Conservation (phyloP, 1,140 invertebrate species). For the Limonius californicus region DNA sequence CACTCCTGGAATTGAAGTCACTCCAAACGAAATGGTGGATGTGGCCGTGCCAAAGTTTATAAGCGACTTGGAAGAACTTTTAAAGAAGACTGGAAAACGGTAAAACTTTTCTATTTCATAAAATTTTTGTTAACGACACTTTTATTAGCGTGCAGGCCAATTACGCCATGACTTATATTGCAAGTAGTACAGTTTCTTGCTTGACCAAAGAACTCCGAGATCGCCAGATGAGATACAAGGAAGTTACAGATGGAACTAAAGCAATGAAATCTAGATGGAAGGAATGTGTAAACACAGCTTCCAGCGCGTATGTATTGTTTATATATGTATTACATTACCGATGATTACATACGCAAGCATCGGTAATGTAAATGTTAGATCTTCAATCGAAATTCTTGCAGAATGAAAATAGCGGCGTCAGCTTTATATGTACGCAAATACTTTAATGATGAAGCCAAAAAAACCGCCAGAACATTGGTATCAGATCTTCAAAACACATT, state of each 20-base stretch:
- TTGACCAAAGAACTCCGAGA: conserved; percentile 53
- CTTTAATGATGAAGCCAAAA: conserved; percentile 52
- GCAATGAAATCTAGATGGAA: conserved; percentile 56
- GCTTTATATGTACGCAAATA: conserved; percentile 57
- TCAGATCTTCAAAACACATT: conserved; percentile 58
- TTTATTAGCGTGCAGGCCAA: conserved; percentile 58
- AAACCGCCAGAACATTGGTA: conserved; percentile 62
- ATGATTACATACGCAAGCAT: background rate
- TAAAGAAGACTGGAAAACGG: conserved; percentile 54
- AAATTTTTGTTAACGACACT: too few relatives aligned
- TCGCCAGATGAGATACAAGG: conserved; percentile 53
- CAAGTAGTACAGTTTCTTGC: conserved; percentile 54
- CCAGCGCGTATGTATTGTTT: conserved; percentile 39
- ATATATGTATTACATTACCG: background rate
- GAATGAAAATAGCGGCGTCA: conserved; percentile 48
- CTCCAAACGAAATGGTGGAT: conserved; percentile 53
- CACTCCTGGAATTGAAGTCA: background rate
- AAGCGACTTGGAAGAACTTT: conserved; percentile 51
- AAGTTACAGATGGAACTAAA: conserved; percentile 54
- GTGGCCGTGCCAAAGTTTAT: conserved; percentile 60
- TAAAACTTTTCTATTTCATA: too few relatives aligned
- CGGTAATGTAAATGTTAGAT: background rate
- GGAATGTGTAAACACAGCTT: conserved; percentile 52
- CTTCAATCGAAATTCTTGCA: conserved; percentile 11
- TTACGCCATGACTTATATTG: conserved; percentile 50